Conservation (phyloP, 2,888 invertebrate genomes). For the Hirtodrosophila confusa region DNA sequence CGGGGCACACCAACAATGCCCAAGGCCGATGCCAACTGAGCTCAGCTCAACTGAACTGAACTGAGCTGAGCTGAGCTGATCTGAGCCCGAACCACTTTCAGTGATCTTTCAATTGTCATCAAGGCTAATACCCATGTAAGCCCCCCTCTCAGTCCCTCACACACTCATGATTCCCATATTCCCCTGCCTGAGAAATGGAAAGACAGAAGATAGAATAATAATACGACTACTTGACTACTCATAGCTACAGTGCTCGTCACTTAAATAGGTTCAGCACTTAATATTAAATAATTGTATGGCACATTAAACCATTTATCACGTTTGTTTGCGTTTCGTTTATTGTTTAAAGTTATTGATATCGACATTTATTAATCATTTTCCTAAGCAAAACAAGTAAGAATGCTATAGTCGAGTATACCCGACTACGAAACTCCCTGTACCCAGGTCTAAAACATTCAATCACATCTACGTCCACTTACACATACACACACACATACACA, state of each 20-base stretch:
- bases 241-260: background rate
- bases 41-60: background rate
- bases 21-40: conserved; percentile 1
- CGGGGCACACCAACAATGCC: background rate
- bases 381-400: no score
- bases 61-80: conserved; percentile 1
- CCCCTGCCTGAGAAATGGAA: background rate
- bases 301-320: no score
- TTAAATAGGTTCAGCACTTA: no score
- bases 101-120: conserved; percentile 55
- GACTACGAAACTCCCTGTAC: no score
- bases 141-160: background rate
- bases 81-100: conserved; percentile 24
- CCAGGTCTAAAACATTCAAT: no score
- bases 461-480: no score
- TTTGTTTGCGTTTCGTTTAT: no score
- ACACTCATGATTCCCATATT: background rate
- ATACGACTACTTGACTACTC: conserved; percentile 11
- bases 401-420: no score
- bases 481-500: no score
- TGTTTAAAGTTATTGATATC: no score
- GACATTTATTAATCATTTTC: no score
- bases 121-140: conserved; percentile 59
- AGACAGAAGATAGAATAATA: conserved; percentile 4
- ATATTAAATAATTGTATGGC: no score